Base-by-base conservation (phyloP, 2,113 vertebrate genomes). In the Gallinago jamesoni region DNA sequence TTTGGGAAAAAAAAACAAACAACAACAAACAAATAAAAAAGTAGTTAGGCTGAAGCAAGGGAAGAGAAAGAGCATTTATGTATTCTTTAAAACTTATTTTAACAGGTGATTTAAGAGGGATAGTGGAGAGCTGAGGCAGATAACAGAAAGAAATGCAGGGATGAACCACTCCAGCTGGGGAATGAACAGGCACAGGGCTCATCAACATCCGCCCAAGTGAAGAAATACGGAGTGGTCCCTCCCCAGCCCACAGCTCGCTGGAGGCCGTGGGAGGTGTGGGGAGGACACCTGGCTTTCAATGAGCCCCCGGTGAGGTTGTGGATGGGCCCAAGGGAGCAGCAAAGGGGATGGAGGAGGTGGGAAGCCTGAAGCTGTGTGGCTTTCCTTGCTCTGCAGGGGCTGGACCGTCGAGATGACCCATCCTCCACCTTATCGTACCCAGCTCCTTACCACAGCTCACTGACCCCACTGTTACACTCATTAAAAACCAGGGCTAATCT, bases 61-160 rank as follows among this genome's bases (percentile, higher is more conserved):
- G 23, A 63, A 60, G 10, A 52, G 21, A 85, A 94, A 93, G 15
- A 18, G 66, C 10, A 6, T 3, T 72, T 78, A 14, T 7, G 2
- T 76, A 4, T 60, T 75, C 30, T 59, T 81, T 55, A 19, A 41
- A 73, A 90, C 23, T 4, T 30, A 19, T 56, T 74, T 69, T 41
- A 37, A n/a, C 31, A 23, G 17, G 10, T 63, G 50, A 41, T 77
- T 81, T 67, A 35, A 78, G 22, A 67, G 16, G 19, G 12, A 33
- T 57, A 68, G 35, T 31, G 12, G 25, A 72, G 35, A 76, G 35
- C 9, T 76, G 60, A 84, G 24, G 18, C 56, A 90, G n/a, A 41
- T 0, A 0, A 35, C 8, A 55, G 47, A 80, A 62, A 53, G 27
- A 70, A 79, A 22, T 25, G 15, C 1, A 0, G 25, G 28, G 31